These are phyloP conservation scores for Betta splendens DNA, from an alignment of 2,797 vertebrate species.

Conservation along the genomic window DNA sequence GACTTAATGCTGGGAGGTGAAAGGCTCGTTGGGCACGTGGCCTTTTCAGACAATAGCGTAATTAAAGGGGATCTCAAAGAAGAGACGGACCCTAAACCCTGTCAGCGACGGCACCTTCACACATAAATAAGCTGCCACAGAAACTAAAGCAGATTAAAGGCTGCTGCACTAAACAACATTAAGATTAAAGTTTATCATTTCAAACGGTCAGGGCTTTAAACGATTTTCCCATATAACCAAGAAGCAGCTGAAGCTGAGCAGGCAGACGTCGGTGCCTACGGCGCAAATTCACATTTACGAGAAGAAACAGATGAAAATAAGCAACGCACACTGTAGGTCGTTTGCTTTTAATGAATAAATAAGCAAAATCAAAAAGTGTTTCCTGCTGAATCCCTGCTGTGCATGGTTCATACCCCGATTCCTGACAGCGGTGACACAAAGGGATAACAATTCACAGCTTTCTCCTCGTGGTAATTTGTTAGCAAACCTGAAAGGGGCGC, in stretches of 20 bases:
- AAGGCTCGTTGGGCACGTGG: slow-evolving; percentile 57
- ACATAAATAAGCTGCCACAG: slow-evolving; percentile 7
- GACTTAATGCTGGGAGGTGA: slow-evolving; percentile 42
- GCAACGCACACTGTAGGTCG: not conserved
- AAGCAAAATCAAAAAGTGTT: not conserved
- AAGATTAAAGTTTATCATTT: not conserved
- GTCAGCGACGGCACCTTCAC: slow-evolving; percentile 31
- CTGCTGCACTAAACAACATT: slow-evolving; percentile 5
- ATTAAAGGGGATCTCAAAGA: slow-evolving; percentile 62
- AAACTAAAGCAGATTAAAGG: slow-evolving; percentile 7
- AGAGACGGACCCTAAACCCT: slow-evolving; percentile 37
- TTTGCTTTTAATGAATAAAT: slow-evolving; percentile 10
- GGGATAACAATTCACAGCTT: slow-evolving; percentile 2
- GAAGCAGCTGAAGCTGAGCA: slow-evolving; percentile 41
- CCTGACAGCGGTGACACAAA: too few relatives aligned
- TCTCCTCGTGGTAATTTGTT: not conserved
- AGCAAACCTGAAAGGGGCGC: slow-evolving; percentile 17
- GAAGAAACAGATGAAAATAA: slow-evolving; percentile 16
- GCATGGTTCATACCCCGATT: too few relatives aligned
- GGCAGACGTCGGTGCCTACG: slow-evolving; percentile 17
- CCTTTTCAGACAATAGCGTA: slow-evolving; percentile 75
- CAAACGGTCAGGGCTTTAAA: too few relatives aligned
- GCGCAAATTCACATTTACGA: not conserved
- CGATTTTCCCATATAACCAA: slow-evolving; percentile 18
- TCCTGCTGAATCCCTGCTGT: not conserved